These are phyloP conservation scores for Formica aserva DNA, from an alignment of 2,888 invertebrate genomes.

Conservation along the genomic window DNA sequence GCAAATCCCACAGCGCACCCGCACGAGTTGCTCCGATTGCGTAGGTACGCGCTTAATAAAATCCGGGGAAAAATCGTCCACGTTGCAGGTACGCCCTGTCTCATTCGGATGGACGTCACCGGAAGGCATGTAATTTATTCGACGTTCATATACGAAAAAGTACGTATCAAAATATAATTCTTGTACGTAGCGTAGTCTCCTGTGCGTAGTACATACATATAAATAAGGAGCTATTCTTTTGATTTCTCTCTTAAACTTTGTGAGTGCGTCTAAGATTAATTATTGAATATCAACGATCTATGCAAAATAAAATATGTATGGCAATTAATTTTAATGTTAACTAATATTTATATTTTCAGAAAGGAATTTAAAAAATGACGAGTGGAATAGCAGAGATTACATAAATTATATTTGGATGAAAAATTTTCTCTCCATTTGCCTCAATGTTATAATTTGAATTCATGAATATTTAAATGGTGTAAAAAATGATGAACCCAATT, in stretches of 20 bases:
- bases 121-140: constrained; percentile 54
- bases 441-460: not conserved
- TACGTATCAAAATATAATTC: constrained; percentile 41
- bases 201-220: not conserved
- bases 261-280: not conserved
- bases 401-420: not conserved
- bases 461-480: not conserved
- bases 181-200: not conserved
- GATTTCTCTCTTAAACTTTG: not conserved
- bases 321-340: not conserved
- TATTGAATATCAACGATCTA: not conserved
- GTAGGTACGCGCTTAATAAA: constrained; percentile 63
- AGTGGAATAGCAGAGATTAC: not conserved
- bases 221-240: not conserved
- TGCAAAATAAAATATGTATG: not conserved
- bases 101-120: constrained; percentile 47
- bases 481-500: not conserved
- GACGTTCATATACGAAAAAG: constrained; percentile 32
- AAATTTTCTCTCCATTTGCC: not conserved
- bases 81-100: constrained; percentile 43
- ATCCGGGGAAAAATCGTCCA: constrained; percentile 59
- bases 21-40: constrained; percentile 55
- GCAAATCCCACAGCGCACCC: constrained; percentile 66
- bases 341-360: not conserved
- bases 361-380: not conserved